A percentile compares a stretch with the other conserved stretches of the same genome.
Evolutionary conservation across 1,140 invertebrate genomes (phyloP).

Genomic region (Diabrotica virgifera): DNA sequence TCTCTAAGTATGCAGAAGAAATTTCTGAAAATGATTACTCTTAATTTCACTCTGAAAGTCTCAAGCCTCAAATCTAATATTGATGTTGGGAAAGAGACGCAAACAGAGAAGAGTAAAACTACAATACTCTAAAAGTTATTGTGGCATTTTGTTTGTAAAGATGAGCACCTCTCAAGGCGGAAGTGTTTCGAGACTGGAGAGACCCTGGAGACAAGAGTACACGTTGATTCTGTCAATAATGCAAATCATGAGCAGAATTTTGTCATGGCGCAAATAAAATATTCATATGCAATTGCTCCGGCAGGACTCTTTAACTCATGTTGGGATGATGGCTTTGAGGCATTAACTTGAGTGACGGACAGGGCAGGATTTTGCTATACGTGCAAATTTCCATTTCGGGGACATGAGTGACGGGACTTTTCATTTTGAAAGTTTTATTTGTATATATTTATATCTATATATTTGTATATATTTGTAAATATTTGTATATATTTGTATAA

Average conservation of each 20-base stretch:
- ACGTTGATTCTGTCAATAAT: background rate
- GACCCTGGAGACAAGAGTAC: background rate
- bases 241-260: background rate
- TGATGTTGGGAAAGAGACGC: background rate
- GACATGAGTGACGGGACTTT: too few species aligned
- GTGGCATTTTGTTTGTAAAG: conserved; percentile 2
- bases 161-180: background rate
- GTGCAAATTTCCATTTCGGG: too few species aligned
- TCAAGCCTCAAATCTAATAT: background rate
- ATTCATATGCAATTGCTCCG: background rate
- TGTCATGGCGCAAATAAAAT: conserved; percentile 2
- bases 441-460: too few species aligned
- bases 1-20: too few species aligned
- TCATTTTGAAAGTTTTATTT: too few species aligned
- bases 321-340: background rate
- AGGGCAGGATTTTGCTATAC: too few species aligned
- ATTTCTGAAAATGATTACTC: too few species aligned
- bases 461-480: too few species aligned
- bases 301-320: background rate
- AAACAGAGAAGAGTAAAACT: background rate
- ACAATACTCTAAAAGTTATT: conserved; percentile 3
- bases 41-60: background rate
- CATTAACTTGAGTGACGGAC: background rate
- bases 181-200: background rate
- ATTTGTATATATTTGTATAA: too few species aligned